Conservation (phyloP, 2,797 vertebrate genomes). For the Siniperca undulata region DNA sequence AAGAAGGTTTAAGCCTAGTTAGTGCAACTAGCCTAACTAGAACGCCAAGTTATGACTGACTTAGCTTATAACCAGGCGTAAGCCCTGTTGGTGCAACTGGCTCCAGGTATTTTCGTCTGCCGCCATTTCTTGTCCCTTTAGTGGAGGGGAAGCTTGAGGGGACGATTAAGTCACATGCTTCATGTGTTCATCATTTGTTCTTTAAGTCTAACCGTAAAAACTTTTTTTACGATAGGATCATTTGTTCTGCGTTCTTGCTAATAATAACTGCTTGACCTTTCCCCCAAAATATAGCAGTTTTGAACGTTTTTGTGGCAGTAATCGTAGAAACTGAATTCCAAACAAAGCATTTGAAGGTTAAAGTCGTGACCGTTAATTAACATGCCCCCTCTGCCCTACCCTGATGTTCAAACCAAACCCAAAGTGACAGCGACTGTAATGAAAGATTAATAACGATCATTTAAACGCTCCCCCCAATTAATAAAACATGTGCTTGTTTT, state of each 20-base stretch:
- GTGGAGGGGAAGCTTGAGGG: no score
- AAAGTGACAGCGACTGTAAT: slow-evolving; percentile 61
- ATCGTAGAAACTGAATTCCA: neutral
- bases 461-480: slow-evolving; percentile 67
- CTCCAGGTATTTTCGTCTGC: no score
- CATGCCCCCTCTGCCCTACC: neutral
- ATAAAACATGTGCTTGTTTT: slow-evolving; percentile 80
- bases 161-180: no score
- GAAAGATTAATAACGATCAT: slow-evolving; percentile 78
- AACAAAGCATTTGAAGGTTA: slow-evolving; percentile 16
- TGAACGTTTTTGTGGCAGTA: neutral
- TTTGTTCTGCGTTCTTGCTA: neutral
- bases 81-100: no score
- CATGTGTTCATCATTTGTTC: no score
- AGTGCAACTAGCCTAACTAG: no score
- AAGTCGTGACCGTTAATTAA: slow-evolving; percentile 20
- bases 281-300: neutral
- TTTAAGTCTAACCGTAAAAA: no score
- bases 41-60: no score
- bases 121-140: no score
- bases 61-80: no score
- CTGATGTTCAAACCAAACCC: slow-evolving; percentile 32
- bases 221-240: no score
- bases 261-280: neutral
- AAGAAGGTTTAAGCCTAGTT: no score